phyloP scores from a whole-genome alignment of 23 tunicate genomes.

The Styela plicata region DNA sequence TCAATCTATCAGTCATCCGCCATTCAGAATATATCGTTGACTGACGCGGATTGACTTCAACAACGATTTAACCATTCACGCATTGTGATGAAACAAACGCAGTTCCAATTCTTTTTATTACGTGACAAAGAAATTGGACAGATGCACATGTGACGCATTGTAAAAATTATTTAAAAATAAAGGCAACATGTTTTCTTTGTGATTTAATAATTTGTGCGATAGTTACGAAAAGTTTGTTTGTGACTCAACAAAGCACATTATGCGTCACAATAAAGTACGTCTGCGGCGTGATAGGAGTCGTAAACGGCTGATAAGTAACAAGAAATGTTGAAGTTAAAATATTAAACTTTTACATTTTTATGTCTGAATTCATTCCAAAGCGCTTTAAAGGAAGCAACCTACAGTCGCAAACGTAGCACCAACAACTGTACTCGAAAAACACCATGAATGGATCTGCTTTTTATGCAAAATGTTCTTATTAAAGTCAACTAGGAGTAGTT shows the following conservation, averaged over 20 bases:
- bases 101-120: neutral
- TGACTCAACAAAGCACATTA: neutral
- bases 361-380: too few relatives aligned
- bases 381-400: too few relatives aligned
- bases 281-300: neutral
- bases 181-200: neutral
- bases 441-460: too few relatives aligned
- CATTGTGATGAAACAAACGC: neutral
- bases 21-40: neutral
- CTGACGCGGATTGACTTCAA: neutral
- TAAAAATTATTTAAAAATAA: too few relatives aligned
- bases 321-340: too few relatives aligned
- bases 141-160: neutral
- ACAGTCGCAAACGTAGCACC: too few relatives aligned
- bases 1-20: neutral
- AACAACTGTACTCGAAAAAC: too few relatives aligned
- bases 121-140: neutral
- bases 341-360: too few relatives aligned
- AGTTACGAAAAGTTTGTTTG: neutral
- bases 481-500: too few relatives aligned
- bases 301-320: too few relatives aligned
- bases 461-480: too few relatives aligned
- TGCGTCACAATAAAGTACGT: neutral
- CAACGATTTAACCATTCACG: neutral
- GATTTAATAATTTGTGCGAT: neutral